A percentile compares a stretch with the other conserved stretches of the same genome.
phyloP scores from a whole-genome alignment of 2,797 vertebrate genomes.

The Oreochromis grahami region DNA sequence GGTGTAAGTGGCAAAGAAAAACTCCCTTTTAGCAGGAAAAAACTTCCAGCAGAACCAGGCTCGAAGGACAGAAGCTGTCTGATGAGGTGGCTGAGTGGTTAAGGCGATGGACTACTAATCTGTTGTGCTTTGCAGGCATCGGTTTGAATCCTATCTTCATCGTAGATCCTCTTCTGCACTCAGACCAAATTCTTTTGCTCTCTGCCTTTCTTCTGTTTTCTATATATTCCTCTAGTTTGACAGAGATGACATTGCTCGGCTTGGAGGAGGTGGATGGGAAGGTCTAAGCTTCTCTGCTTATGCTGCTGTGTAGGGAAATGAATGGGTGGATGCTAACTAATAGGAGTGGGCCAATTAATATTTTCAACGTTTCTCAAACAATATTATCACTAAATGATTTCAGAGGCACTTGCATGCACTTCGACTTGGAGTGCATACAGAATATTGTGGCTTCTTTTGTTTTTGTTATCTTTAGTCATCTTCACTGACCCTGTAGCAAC shows the following conservation, averaged over 20 bases:
- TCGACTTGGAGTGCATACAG: neutral
- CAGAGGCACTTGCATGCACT: neutral
- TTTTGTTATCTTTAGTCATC: neutral
- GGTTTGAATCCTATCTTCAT: constrained; percentile 79
- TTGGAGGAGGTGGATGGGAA: neutral
- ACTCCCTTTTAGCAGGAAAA: neutral
- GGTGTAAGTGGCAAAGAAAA: neutral
- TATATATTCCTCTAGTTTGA: neutral
- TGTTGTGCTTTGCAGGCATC: constrained; percentile 88
- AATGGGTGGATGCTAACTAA: neutral
- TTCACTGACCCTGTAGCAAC: neutral
- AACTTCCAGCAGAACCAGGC: neutral
- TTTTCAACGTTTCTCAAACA: neutral
- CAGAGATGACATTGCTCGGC: neutral
- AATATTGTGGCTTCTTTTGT: neutral
- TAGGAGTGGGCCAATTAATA: neutral
- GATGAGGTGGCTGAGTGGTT: constrained; percentile 84
- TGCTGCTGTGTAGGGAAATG: neutral
- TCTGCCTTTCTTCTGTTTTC: neutral
- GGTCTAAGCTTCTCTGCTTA: neutral
- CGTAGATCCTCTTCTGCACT: neutral
- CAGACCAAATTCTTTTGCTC: neutral
- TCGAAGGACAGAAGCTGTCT: neutral
- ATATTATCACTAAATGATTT: neutral
- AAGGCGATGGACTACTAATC: constrained; percentile 97